These are phyloP conservation scores for Hormaphis cornu DNA, from an alignment of 1,140 invertebrate genomes.

Conservation along the genomic window DNA sequence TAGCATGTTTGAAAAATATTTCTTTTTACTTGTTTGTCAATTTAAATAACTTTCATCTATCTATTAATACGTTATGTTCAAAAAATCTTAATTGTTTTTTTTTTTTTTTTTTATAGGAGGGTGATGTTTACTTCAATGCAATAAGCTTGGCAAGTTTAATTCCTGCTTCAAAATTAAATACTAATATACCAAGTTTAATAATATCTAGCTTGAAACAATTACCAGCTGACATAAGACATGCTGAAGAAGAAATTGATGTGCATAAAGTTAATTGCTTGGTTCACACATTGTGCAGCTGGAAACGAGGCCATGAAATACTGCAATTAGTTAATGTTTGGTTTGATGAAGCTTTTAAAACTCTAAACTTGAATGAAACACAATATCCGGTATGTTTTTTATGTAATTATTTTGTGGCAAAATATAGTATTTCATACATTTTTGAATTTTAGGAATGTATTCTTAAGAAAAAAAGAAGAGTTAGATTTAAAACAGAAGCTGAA, in stretches of 20 bases:
- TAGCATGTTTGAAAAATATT: no score
- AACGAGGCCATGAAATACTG: constrained; percentile 20
- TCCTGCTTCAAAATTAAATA: not conserved
- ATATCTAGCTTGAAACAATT: constrained; percentile 16
- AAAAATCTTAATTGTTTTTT: no score
- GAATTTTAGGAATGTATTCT: not conserved
- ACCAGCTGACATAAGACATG: not conserved
- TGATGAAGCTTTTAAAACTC: constrained; percentile 14
- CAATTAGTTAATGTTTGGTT: constrained; percentile 22
- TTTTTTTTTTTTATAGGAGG: not conserved
- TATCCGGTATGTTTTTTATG: constrained; percentile 4
- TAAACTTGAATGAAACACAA: constrained; percentile 23
- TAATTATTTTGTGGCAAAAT: not conserved
- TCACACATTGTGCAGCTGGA: constrained; percentile 19
- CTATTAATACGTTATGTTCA: no score
- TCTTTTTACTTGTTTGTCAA: no score
- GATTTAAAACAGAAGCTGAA: constrained; percentile 17
- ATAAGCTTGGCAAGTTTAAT: constrained; percentile 12
- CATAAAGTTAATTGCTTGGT: constrained; percentile 7
- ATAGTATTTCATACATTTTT: not conserved
- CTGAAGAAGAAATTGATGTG: constrained; percentile 20
- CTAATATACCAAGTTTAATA: constrained; percentile 2
- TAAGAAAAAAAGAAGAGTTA: not conserved
- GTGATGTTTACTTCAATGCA: constrained; percentile 19
- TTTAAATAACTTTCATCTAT: no score